Evolutionary conservation across 2,888 invertebrate species (phyloP).

Genomic region (Oasisia sp.): DNA sequence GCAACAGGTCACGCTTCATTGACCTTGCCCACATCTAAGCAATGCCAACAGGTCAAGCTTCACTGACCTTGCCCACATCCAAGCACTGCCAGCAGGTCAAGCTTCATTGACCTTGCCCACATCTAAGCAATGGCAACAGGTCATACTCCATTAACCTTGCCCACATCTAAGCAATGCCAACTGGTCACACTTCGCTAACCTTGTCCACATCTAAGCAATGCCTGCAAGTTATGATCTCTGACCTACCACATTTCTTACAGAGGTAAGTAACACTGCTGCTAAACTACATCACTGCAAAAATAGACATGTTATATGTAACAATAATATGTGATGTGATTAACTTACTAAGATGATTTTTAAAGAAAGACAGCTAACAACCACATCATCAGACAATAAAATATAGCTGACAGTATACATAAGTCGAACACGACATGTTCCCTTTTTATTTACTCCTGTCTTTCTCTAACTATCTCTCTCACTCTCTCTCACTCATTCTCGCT

Average conservation of each 20-base stretch:
- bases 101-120: neutral
- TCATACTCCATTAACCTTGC: no score
- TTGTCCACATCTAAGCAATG: neutral
- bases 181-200: neutral
- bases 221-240: neutral
- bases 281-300: neutral
- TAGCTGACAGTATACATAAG: neutral
- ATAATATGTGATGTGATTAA: neutral
- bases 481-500: neutral
- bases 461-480: no score
- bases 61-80: no score
- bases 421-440: neutral
- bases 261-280: neutral
- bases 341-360: neutral
- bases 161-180: no score
- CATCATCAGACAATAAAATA: neutral
- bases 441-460: neutral
- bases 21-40: neutral
- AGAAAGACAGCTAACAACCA: neutral
- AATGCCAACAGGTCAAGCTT: neutral
- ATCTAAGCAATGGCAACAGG: neutral
- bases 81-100: neutral
- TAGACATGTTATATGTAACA: neutral
- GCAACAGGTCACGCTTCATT: neutral
- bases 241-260: neutral